Evolutionary conservation across 1,140 invertebrate genomes (phyloP), one percentile per base, ranked within the genome.

Genomic region (Aphaenogaster rudis): DNA sequence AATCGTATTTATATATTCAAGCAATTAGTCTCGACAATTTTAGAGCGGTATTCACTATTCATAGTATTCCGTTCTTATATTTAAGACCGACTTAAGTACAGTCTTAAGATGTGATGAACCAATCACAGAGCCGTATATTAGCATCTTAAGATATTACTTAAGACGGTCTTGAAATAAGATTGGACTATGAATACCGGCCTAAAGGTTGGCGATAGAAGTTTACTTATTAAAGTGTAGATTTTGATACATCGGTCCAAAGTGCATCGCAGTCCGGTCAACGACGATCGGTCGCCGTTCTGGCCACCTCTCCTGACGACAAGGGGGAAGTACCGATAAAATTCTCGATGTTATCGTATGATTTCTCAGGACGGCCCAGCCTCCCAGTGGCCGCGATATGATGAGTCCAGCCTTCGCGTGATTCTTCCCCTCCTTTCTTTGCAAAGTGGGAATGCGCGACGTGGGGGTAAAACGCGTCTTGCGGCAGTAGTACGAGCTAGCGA

Each of bases 341-440:
- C 76, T 59, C 33, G 11, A 42, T 17, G 86, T 93, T 93, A 93
- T 93, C 93, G 57, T 21, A n/a, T 64, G 85, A 86, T 93, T 92
- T 92, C 86, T 86, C 91, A 90, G 88, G 84, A 63, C 54, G 72
- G 39, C 13, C 91, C 85, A 91, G 84, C 90, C 87, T 91, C 90
- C 78, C 67, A 52, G 52, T 36, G 52, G 36, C 66, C 28, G 69
- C 36, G 86, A 90, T 91, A 90, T 72, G 86, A 88, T 86, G 79
- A 69, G 74, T 76, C 59, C 50, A 39, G 61, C 63, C 85, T 86
- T 78, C 54, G 63, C 52, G 57, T 59, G 13, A 79, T 33, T 59
- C 50, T 61, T 52, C 57, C 81, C 74, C 81, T 11, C 45, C 66
- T 78, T 54, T 61, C 69, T 76, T 74, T 39, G 36, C 48, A 59